Evolutionary conservation across 30 jellyfish, hydroid and myxozoan genomes (phyloP), one percentile per base, ranked within the genome.

Genomic region (Chrysaora quinquecirrha): DNA sequence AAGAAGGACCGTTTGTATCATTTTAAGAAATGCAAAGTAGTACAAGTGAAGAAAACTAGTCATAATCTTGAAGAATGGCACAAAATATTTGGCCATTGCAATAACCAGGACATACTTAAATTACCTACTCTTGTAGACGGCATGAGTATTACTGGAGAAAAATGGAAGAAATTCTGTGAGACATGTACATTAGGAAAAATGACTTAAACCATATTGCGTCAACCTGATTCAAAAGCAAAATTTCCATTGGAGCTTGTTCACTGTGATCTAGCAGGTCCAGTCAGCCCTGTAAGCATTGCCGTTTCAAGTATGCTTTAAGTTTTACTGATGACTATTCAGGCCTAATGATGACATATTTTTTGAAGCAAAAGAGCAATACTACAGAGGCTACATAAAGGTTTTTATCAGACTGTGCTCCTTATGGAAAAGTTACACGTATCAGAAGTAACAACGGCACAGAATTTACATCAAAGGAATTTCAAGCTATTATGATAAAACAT

Each of bases 401-500:
- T 43, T 43, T 43, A 43, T 43, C 58, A 43, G 58, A 43, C 58
- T 43, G 58, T 43, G 58, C 58, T 43, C 58, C 58, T 43, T 43
- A 6, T 43, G 58, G 58, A 43, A 43, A 43, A 43, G 58, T 43
- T 43, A 43, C 9, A 43, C 58, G 58, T 43, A 43, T 43, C 58
- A 43, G 58, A 43, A 43, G 58, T 43, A 16, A 43, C 58, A 43
- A 43, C 58, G 58, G 58, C 58, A 16, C 58, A 43, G 58, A 43
- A 43, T 43, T 43, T 43, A 43, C 58, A 43, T 43, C 58, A 43
- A 43, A 43, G 58, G 12, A 43, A 43, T 43, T 76, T 67, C 49
- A 67, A 31, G 30, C 54, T 4, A 75, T 86, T 0, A 62, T 86
- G 1, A 30, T 58, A 20, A 72, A 43, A 46, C 29, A 87, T 64